Percentiles rank a stretch among this genome's conserved stretches.
Evolutionary conservation across 2,888 invertebrate species (phyloP).

Genomic region (Drosophila colorata): DNA sequence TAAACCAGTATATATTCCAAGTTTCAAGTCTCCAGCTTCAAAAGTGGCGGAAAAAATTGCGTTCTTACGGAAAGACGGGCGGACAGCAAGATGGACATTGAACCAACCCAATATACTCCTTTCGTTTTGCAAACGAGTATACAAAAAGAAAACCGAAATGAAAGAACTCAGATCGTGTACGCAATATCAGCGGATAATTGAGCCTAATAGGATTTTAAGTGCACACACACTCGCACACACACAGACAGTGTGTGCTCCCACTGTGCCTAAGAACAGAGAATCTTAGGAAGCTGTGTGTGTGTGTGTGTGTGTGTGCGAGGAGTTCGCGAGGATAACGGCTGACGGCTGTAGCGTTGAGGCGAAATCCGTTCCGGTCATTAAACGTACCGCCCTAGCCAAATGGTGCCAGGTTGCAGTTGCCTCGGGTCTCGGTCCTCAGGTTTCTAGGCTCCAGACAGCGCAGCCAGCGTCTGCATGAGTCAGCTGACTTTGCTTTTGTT

Average conservation of each 20-base stretch:
- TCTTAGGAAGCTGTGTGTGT: constrained; percentile 47
- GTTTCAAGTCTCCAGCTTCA: too few species aligned
- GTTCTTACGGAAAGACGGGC: too few species aligned
- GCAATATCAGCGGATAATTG: constrained; percentile 83
- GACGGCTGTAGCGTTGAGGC: constrained; percentile 53
- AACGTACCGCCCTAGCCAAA: constrained; percentile 70
- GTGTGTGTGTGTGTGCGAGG: constrained; percentile 35
- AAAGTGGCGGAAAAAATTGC: too few species aligned
- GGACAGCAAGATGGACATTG: too few species aligned
- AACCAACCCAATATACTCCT: too few species aligned
- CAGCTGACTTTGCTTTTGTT: constrained; percentile 74
- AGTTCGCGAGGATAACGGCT: constrained; percentile 68
- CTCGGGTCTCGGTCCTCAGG: constrained; percentile 15
- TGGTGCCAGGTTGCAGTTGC: constrained; percentile 36
- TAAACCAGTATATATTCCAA: too few species aligned
- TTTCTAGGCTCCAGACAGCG: constrained; percentile 33
- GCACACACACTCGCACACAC: constrained; percentile 62
- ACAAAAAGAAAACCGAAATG: constrained; percentile 48
- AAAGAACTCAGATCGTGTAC: constrained; percentile 64
- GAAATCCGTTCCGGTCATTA: constrained; percentile 83
- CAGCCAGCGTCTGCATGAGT: constrained; percentile 62
- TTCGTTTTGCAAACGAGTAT: too few species aligned
- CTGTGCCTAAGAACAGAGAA: constrained; percentile 67
- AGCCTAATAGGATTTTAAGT: constrained; percentile 85
- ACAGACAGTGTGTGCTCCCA: constrained; percentile 70